Base-by-base conservation (phyloP, 1,140 invertebrate genomes). In the Potamilus streckersoni region DNA sequence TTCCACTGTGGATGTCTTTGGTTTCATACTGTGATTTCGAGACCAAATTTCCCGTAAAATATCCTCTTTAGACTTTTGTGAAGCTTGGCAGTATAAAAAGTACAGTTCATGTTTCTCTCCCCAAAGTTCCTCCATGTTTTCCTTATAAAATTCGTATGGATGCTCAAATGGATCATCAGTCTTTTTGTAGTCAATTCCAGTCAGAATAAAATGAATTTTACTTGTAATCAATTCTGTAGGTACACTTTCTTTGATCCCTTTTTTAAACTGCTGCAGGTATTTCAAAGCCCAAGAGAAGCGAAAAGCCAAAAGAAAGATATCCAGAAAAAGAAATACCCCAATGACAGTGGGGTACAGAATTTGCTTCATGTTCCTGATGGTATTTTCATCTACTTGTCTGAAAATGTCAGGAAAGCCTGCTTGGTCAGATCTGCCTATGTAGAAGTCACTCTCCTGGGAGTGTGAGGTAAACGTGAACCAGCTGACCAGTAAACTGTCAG, bases 31-130 rank as follows among this genome's bases (percentile, higher is more conserved):
- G 74, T 82, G 82, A 74, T 84, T 86, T 63, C 86, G 80, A 23
- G 80, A 73, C 81, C 82, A 85, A 69, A 87, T 83, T 71, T 87
- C 83, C 6, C 79, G 80, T 64, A 87, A 75, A 72, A 87, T 85
- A 38, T 87, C 85, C 63, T 87, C 83, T 71, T 81, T 86, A 11
- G 79, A 76, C 58, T 84, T 84, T 2, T 82, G 79, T 27, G 83
- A 78, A 8, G 79, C 76, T 57, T 82, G 80, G 60, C 80, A 81
- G 78, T 84, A 87, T 14, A 80, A 64, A 56, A 81, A 78, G 63
- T 83, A 80, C 15, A 80, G 71, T 31, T 84, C 82, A 67, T 70
- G 77, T 70, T 83, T 82, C 8, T 78, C 76, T 14, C 71, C 72
- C 69, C 69, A 76, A 6, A 80, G 69, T 56, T 84, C 82, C 23